Evolutionary conservation across 2,797 vertebrate species (phyloP).

Genomic region (Uromys caudimaculatus): DNA sequence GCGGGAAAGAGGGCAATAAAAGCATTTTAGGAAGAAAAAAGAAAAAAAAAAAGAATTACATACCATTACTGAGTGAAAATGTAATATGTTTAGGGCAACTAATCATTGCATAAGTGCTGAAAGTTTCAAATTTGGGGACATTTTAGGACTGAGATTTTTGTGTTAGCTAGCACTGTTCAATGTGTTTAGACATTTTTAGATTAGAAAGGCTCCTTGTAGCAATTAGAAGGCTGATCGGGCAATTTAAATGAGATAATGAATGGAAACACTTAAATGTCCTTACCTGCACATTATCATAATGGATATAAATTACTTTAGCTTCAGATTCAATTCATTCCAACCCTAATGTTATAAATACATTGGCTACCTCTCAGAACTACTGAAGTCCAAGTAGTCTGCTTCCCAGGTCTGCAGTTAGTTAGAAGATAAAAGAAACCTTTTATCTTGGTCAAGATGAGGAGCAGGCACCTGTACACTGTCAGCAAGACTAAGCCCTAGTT

Average conservation of each 20-base stretch:
- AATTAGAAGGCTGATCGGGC: constrained; percentile 50
- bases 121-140: not conserved
- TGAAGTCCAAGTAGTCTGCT: not conserved
- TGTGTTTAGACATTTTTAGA: not conserved
- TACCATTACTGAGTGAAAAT: not conserved
- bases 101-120: not conserved
- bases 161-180: not conserved
- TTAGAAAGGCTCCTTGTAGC: constrained; percentile 32
- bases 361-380: not conserved
- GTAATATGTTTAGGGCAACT: not conserved
- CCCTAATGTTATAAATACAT: not conserved
- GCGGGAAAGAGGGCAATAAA: too few relatives aligned
- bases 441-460: not conserved
- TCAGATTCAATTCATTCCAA: constrained; percentile 16
- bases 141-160: not conserved
- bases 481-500: not conserved
- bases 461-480: not conserved
- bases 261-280: constrained; percentile 53
- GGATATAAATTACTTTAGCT: constrained; percentile 43
- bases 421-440: not conserved
- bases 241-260: constrained; percentile 63
- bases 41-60: not conserved
- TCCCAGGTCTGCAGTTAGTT: not conserved
- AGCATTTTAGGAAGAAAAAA: too few relatives aligned
- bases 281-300: constrained; percentile 45